Base-by-base conservation (phyloP, 2,797 vertebrate genomes). In the Gymnothorax reevesii region DNA sequence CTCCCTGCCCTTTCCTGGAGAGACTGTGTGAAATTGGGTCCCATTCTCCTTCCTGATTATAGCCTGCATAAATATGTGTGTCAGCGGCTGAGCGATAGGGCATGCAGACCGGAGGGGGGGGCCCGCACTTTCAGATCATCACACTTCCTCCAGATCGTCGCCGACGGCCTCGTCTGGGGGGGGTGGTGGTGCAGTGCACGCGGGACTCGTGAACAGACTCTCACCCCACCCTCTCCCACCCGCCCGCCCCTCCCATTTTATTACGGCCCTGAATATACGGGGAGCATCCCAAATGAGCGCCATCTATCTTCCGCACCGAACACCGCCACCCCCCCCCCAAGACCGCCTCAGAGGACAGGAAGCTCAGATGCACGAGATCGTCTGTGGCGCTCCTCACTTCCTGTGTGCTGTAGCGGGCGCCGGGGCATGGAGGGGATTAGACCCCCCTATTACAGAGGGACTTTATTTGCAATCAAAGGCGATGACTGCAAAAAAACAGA, bases 251-350 rank as follows among this genome's bases (percentile, higher is more conserved):
- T 75, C 71, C 49, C 27, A 75, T 75, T 75, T 75, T 75, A 75
- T 75, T 42, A 75, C 15, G 71, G 71, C 10, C 27, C 73, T 77
- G 73, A 77, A 77, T 77, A 77, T 77, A 33, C 73, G 33, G 13
- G 12, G 73, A 77, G 73, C 73, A 77, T 77, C 73, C 20, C 71
- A 75, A 75, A 75, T 75, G 71, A 75, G 27, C 71, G 12, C 27
- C 27, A 75, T 75, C 71, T 75, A 49, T 75, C 73, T 77, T 33
- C 13, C 8, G 7, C n/a, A 6, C 69, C 25, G 2, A 77, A 49
- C 73, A 2, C 10, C 33, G 42, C 73, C 49, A 1, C 33, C 33
- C 33, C 73, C 7, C 73, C 9, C 20, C 62, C 6, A n/a, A n/a
- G 20, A 22, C 62, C 17, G 27, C 33, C 71, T 77, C 73, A 49